Evolutionary conservation across 30 jellyfish, hydroid and myxozoan genomes (phyloP).

Genomic region (Turritopsis rubra): DNA sequence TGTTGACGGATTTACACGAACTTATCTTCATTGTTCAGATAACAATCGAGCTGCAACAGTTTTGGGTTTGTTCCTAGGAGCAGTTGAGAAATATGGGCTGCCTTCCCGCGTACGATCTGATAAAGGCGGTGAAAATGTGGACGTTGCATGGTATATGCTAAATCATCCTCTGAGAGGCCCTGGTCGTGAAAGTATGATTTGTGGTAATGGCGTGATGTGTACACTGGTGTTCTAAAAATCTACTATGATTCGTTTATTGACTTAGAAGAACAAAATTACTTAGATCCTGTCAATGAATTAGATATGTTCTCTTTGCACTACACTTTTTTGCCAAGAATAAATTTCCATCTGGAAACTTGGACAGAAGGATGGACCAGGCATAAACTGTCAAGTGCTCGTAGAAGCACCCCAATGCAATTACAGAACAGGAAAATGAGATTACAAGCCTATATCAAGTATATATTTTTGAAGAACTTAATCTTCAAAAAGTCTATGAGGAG

Average conservation of each 20-base stretch:
- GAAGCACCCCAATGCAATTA: constrained; percentile 8
- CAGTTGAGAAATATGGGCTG: not conserved
- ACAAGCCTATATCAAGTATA: not conserved
- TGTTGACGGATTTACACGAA: constrained; percentile 5
- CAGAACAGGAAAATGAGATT: not conserved
- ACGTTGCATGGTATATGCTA: not conserved
- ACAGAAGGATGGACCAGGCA: constrained; percentile 7
- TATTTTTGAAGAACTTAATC: too few relatives aligned
- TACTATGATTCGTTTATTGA: constrained; percentile 3
- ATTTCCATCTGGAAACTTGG: constrained; percentile 1
- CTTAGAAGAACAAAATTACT: constrained; percentile 4
- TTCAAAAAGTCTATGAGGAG: too few relatives aligned
- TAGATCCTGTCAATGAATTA: constrained; percentile 2
- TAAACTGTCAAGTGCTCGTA: not conserved
- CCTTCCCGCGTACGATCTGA: not conserved
- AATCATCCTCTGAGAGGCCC: not conserved
- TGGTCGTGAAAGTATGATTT: not conserved
- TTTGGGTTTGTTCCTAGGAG: not conserved
- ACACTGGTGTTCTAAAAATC: constrained; percentile 1
- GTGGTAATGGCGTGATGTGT: constrained; percentile 2
- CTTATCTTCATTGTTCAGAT: not conserved
- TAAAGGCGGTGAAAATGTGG: not conserved
- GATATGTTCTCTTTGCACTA: not conserved
- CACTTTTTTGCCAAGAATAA: not conserved
- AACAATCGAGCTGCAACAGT: not conserved